Base-by-base conservation (phyloP, 1,140 invertebrate species). In the Akabosia matsudoensis region DNA sequence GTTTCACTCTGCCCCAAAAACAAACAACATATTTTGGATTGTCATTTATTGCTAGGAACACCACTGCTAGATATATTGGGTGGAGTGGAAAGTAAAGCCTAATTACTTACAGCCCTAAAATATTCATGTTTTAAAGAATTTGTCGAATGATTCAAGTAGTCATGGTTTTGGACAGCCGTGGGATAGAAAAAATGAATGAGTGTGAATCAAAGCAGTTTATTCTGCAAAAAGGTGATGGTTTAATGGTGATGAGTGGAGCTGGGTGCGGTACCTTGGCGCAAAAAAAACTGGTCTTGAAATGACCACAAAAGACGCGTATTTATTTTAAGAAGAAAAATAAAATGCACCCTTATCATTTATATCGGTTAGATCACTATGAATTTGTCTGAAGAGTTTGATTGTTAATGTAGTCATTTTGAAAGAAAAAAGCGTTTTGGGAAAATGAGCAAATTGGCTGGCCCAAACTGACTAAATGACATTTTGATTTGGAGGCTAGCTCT, bases 191-290 rank as follows among this genome's bases (percentile, higher is more conserved):
- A 67, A 67, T 67, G 61, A 67, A 67, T 67, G 30, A 67, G 61
- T 31, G 31, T 30, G n/a, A 67, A 67, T 67, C 61, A 67, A 67
- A 30, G 61, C 61, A 67, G 28, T 67, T 67, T 31, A 30, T 67
- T 2, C 24, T n/a, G n/a, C n/a, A n/a, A n/a, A n/a, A n/a, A 67
- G 61, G 61, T 67, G 61, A 67, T 67, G 30, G 61, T 67, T 67
- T 67, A 67, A 67, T 67, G 61, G 61, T 67, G 61, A 67, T 67
- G 61, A 67, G 61, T 67, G 61, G 61, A 67, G 61, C 61, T 67
- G 61, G 61, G 61, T 67, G 61, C 61, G 61, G 61, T 67, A 67
- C 61, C 26, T 24, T 67, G 61, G 61, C 61, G 28, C n/a, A n/a
- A n/a, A n/a, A n/a, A n/a, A 67, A 67, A 67, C 61, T 67, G 61